Evolutionary conservation across 23 tunicate genomes (phyloP), one percentile per base, ranked within the genome.

Genomic region (Trididemnum clinides): DNA sequence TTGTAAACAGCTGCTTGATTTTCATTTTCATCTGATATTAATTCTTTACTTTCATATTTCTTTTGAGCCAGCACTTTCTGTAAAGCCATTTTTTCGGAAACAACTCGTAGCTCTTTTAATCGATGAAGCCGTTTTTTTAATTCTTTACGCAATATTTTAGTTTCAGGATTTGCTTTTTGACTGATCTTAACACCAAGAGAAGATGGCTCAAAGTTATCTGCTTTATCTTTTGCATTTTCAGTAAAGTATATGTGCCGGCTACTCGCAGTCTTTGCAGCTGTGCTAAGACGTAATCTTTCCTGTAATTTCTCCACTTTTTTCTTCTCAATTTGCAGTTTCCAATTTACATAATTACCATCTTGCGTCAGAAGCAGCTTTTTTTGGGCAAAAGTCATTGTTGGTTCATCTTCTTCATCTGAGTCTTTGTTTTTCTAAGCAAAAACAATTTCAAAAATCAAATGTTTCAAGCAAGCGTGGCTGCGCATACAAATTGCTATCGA

Each of bases 1-100:
- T 88, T 88, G 33, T 88, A 88, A 33, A 88, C 57, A 7, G 92
- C 87, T 69, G 92, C 92, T 34, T 59, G 39, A n/a, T 72, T 82
- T 37, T 82, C 83, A n/a, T 76, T 59, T 72, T 88, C 92, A 0
- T 73, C 58, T 58, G 36, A 54, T 10, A 88, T 44, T 39, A 57
- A 38, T 1, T 58, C 33, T 63, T 81, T 82, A 28, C 37, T 49
- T 18, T 51, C 87, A 0, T 64, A 39, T 15, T 78, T 34, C 28
- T 88, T 70, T 19, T 23, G 3, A 34, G 39, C 20, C 34, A 87
- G 7, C 75, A 2, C 33, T 80, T 69, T 66, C 15, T 79, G 85
- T 0, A 80, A 50, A 26, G 57, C 38, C 77, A 90, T 57, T 51
- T 90, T 90, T 1, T 85, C 95, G 1, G 65, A 65, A 57, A 85